Conservation (phyloP, 2,797 vertebrate species). For the Naso thynnoides region DNA sequence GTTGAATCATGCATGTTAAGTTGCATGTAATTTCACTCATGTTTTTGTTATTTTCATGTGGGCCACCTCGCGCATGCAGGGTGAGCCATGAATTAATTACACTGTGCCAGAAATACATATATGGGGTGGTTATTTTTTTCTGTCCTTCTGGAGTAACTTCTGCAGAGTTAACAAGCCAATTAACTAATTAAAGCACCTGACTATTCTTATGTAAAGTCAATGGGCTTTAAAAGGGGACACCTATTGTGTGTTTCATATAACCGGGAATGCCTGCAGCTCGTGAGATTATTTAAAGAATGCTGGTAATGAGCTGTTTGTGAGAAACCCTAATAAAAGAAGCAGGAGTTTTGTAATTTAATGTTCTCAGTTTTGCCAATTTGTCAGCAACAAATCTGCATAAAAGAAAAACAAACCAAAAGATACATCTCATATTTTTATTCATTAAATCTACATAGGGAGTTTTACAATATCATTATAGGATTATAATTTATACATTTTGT, state of each 20-base stretch:
- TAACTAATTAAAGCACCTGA: constrained; percentile 60
- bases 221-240: constrained; percentile 42
- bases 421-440: constrained; percentile 64
- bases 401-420: constrained; percentile 42
- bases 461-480: constrained; percentile 59
- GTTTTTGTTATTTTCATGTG: constrained; percentile 46
- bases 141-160: constrained; percentile 7
- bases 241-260: constrained; percentile 39
- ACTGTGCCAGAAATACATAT: constrained; percentile 28
- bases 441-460: constrained; percentile 59
- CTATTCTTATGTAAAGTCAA: constrained; percentile 44
- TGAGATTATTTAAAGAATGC: constrained; percentile 53
- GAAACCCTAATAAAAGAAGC: constrained; percentile 56
- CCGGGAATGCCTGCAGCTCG: constrained; percentile 32
- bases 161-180: constrained; percentile 51
- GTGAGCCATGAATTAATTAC: constrained; percentile 51
- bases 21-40: constrained; percentile 72
- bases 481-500: constrained; percentile 46
- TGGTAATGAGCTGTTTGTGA: constrained; percentile 48
- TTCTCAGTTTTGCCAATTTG: constrained; percentile 51
- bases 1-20: constrained; percentile 79
- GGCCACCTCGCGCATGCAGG: constrained; percentile 30
- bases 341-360: constrained; percentile 18
- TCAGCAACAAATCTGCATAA: constrained; percentile 39
- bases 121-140: neutral